Base-by-base conservation (phyloP, 2,797 vertebrate genomes). In the Semaprochilodus insignis region DNA sequence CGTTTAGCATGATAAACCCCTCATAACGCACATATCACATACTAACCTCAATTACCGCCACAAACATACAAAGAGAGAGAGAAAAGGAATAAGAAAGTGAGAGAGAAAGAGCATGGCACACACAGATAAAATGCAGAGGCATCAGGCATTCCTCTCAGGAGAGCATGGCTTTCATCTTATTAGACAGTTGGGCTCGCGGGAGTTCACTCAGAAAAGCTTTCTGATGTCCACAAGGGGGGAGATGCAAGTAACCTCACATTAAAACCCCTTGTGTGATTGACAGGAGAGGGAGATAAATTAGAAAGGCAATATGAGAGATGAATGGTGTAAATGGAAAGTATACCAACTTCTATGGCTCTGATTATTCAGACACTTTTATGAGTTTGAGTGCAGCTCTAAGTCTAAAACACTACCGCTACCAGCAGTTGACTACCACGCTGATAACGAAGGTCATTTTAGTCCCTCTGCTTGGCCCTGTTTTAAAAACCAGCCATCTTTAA, bases 151-250 rank as follows among this genome's bases (percentile, higher is more conserved):
- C 59, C 70, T 78, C 82, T 84, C 74, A 81, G 70, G 70, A 83
- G 63, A 51, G 3, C 48, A 44, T 6, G 7, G 16, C 74, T 83
- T 81, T 81, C 79, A 86, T 83, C 82, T 78, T 70, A 57, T 83
- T 75, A 83, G 77, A 72, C 63, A 78, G 48, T 55, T 19, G 54
- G 74, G 59, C 85, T 83, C 81, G 44, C 40, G 79, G 80, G 82
- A 75, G 67, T 83, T 74, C 67, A 77, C 78, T 81, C 44, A 72
- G 78, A 63, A 57, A 74, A 74, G 59, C 72, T 81, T 81, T 81
- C 78, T 84, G 79, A 81, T 79, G 74, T 83, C 82, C 85, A 59
- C 54, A 54, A 78, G 75, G 81, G 75, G 66, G 27, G 65, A 74
- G 71, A 81, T 77, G 78, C 52, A 69, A 75, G 78, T 69, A 60